Evolutionary conservation across 2,113 vertebrate genomes (phyloP).

Genomic region (Ursus arctos): DNA sequence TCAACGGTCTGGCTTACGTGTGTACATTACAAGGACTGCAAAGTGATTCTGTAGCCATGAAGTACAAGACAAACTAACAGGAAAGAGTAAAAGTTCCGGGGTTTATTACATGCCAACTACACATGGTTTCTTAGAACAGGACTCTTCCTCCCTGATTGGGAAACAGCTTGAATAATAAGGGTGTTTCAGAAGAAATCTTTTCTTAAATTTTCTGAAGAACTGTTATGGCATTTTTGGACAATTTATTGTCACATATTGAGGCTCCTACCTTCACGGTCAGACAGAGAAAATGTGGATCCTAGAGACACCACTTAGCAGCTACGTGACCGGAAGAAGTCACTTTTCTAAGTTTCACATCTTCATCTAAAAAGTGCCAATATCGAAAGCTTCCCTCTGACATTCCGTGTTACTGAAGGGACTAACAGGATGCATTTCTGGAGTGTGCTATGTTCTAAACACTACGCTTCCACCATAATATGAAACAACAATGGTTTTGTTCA

Average conservation of each 20-base stretch:
- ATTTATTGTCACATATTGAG: background rate
- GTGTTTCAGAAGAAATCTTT: background rate
- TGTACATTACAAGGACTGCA: background rate
- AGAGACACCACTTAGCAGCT: background rate
- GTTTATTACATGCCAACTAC: background rate
- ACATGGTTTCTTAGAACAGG: background rate
- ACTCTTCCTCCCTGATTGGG: background rate
- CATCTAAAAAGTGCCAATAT: background rate
- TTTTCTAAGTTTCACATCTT: background rate
- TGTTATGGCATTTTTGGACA: background rate
- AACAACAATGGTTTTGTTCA: background rate
- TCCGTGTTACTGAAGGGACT: background rate
- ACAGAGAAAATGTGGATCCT: background rate
- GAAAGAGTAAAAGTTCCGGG: background rate
- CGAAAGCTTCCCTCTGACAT: background rate
- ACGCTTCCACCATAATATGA: background rate
- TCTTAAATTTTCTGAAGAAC: conserved; percentile 10
- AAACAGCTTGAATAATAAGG: background rate
- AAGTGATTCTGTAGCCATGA: background rate
- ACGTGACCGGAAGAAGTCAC: background rate
- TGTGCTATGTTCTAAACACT: background rate
- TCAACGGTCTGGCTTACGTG: background rate
- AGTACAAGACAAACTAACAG: background rate
- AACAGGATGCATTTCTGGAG: background rate
- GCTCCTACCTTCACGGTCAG: background rate